Evolutionary conservation across 2,113 vertebrate species (phyloP), one percentile per base, ranked within the genome.

Genomic region (Hystrix cristata): DNA sequence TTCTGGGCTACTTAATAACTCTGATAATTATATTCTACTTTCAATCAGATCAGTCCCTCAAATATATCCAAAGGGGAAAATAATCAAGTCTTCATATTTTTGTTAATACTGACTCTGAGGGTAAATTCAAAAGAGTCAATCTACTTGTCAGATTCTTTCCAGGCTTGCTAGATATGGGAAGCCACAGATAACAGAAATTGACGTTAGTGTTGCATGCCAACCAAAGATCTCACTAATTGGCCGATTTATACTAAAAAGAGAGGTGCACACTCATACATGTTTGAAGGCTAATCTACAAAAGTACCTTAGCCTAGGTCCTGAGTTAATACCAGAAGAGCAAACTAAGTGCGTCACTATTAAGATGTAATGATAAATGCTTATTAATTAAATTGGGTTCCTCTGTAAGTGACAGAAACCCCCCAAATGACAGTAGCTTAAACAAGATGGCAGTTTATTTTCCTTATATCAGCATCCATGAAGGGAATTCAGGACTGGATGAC

Each of bases 251-350:
- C 14, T 59, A 57, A 94, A 91, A 29, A 86, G 15, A 76, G 21
- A 92, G 12, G 57, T n/a, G 0, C 51, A 59, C 14, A 16, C 29
- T 87, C 25, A 71, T 12, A 18, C 4, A 57, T 64, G 7, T 59
- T 80, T 91, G n/a, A 84, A 96, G 43, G 64, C 6, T 87, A 69
- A 79, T 64, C 96, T 86, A 90, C 10, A 86, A 93, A 96, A 92
- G 23, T 31, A 74, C 65, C 27, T 69, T 62, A 95, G 67, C 88
- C 64, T 69, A 92, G n/a, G 34, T 48, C n/a, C 59, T 55, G 46
- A 93, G 48, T 1, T 74, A 74, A 87, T 55, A 67, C 43, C 59
- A 96, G 76, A 83, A 82, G 72, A 71, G 38, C 34, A 87, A 60
- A 82, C 19, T 88, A 92, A 78, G 6, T 78, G 3, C 51, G 67